Percentiles rank a stretch among this genome's conserved stretches.
Evolutionary conservation across 64 coral and sea anemone species (phyloP).

Genomic region (Montipora foliosa): DNA sequence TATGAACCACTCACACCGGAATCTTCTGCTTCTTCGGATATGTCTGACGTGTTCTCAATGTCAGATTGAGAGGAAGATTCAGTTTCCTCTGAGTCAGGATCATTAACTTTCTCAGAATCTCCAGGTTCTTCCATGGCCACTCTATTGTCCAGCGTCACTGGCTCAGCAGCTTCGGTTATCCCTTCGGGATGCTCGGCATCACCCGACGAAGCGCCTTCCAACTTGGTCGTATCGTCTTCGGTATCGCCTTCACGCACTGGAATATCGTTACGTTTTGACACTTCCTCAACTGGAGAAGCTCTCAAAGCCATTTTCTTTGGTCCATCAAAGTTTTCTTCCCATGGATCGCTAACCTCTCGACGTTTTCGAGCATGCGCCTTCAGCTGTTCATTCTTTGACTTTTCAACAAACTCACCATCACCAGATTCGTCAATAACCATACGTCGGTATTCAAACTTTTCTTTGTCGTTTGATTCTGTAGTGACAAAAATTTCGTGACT

Average conservation of each 20-base stretch:
- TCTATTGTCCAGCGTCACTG: neutral
- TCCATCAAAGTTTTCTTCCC: constrained; percentile 84
- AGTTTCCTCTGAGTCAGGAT: constrained; percentile 11
- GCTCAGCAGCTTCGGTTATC: neutral
- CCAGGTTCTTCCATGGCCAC: neutral
- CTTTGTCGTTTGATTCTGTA: neutral
- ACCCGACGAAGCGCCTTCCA: neutral
- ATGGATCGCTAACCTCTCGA: constrained; percentile 37
- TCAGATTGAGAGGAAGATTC: neutral
- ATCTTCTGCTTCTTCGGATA: neutral
- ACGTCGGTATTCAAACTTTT: constrained; percentile 94
- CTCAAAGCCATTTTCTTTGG: constrained; percentile 92
- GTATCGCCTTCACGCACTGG: constrained; percentile 1
- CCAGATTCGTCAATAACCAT: constrained; percentile 96
- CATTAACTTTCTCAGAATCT: constrained; percentile 21
- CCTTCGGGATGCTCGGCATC: constrained; percentile 30
- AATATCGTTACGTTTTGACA: constrained; percentile 32
- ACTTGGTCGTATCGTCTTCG: constrained; percentile 40
- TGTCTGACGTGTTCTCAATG: neutral
- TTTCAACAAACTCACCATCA: constrained; percentile 95
- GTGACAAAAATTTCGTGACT: neutral
- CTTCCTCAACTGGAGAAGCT: constrained; percentile 32
- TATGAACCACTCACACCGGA: neutral
- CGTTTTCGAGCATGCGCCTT: constrained; percentile 61
- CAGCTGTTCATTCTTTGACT: constrained; percentile 55